Evolutionary conservation across 2,888 invertebrate genomes (phyloP).

Genomic region (Caenorhabditis afra): DNA sequence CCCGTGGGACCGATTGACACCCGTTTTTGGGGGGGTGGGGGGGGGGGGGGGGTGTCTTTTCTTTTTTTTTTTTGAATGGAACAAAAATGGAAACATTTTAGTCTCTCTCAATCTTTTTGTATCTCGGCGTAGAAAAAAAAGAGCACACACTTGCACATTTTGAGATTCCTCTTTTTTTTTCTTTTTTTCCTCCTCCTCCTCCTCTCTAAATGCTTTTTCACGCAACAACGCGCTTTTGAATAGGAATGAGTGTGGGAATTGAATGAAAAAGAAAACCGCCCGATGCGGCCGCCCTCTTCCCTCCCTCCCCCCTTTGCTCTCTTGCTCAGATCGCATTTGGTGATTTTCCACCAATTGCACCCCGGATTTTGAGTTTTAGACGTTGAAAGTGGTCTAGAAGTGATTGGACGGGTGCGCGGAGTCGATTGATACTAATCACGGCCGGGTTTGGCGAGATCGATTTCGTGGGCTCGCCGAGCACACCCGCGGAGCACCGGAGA

Average conservation of each 20-base stretch:
- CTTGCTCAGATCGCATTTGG: too few species aligned
- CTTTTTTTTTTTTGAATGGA: neutral
- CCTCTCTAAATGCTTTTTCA: slow-evolving; percentile 13
- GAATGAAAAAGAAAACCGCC: neutral
- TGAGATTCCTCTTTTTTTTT: neutral
- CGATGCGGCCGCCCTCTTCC: too few species aligned
- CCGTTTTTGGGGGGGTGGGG: too few species aligned
- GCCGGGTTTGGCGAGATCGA: neutral
- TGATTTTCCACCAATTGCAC: too few species aligned
- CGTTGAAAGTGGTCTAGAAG: neutral
- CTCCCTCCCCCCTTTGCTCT: too few species aligned
- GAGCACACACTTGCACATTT: too few species aligned
- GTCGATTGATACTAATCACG: slow-evolving; percentile 1
- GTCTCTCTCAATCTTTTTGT: neutral
- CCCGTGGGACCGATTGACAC: slow-evolving; percentile 18
- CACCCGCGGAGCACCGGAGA: neutral
- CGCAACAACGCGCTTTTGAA: slow-evolving; percentile 23
- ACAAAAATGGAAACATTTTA: neutral
- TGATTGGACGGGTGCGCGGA: neutral
- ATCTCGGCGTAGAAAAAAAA: neutral
- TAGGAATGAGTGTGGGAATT: neutral
- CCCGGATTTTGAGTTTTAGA: neutral
- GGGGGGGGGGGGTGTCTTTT: too few species aligned
- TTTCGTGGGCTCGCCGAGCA: neutral
- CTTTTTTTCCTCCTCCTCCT: neutral